Base-by-base conservation (phyloP, 2,888 invertebrate species). In the Ochlodes sylvanus region DNA sequence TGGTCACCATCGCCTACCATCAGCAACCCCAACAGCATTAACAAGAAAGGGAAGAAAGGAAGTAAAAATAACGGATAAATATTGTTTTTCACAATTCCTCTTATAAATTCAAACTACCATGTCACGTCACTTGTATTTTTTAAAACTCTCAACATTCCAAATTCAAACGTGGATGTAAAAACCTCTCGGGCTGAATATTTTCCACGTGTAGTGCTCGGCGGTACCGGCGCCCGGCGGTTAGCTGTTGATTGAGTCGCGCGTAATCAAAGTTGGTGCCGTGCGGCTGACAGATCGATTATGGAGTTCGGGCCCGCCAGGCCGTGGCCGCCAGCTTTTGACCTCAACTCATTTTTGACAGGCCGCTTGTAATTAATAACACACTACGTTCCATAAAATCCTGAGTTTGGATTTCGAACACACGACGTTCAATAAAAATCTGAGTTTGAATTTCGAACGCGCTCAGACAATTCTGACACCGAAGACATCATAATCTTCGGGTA, bases 241-340 rank as follows among this genome's bases (percentile, higher is more conserved):
- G 44, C 44, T 15, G 47, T 34, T 63, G 63, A 63, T 54, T 63
- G 63, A 47, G 32, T 54, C 52, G 52, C 63, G 54, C 15, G 38
- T 54, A 63, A 54, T 63, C 63, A 63, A 63, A 63, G 52, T 63
- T 63, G 52, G n/a, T 50, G 63, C 54, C 21, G 47, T 63, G 63
- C n/a, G 63, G 41, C 52, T 54, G 63, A 63, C 63, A 63, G 63
- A 38, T 63, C 63, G 55, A 52, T 52, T 52, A 52, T 52, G 52
- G 27, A 52, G 52, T 27, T 27, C 44, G n/a, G 19, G 4, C 6
- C 47, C 4, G 17, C 17, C 47, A 10, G 9, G 50, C 50, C 21
- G 52, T 27, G 21, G 27, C 7, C 44, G 44, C 7, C n/a, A 52
- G 50, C 50, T 19, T 50, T 50, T 50, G 50, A 50, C 50, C 50